Evolutionary conservation across 2,797 vertebrate species (phyloP).

Genomic region (Hydrolagus colliei): DNA sequence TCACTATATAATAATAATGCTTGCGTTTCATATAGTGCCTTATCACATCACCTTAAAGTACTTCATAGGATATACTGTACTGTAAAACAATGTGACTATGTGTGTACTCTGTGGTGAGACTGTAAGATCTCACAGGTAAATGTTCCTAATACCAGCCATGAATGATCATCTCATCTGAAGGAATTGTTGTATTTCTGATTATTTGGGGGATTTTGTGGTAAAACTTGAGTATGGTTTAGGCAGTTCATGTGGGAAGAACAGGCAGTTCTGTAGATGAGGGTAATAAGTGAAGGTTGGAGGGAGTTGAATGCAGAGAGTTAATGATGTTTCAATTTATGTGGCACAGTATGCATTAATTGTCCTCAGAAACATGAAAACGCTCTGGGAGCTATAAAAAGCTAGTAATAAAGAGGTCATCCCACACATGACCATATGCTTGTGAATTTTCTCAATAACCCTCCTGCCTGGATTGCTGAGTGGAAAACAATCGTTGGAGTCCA

Average conservation of each 20-base stretch:
- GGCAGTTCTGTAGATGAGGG: not conserved
- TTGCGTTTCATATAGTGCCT: too few species aligned
- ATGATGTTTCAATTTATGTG: not conserved
- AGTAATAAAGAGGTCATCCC: not conserved
- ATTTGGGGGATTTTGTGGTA: not conserved
- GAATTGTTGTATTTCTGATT: too few species aligned
- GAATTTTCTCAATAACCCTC: not conserved
- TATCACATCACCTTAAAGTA: too few species aligned
- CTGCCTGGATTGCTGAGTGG: not conserved
- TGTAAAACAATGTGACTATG: too few species aligned
- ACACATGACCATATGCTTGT: not conserved
- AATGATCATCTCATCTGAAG: too few species aligned
- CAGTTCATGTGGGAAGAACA: not conserved
- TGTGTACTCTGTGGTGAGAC: too few species aligned
- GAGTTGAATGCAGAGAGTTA: conserved; percentile 8
- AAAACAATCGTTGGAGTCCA: not conserved
- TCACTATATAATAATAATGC: too few species aligned
- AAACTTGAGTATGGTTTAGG: not conserved
- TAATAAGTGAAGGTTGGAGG: not conserved
- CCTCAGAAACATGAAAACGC: not conserved
- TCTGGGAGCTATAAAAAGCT: not conserved
- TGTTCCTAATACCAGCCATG: too few species aligned
- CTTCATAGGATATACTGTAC: too few species aligned
- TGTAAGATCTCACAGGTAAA: too few species aligned
- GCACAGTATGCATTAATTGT: too few species aligned